phyloP scores from a whole-genome alignment of 1,140 invertebrate genomes.

The Lepeophtheirus salmonis region DNA sequence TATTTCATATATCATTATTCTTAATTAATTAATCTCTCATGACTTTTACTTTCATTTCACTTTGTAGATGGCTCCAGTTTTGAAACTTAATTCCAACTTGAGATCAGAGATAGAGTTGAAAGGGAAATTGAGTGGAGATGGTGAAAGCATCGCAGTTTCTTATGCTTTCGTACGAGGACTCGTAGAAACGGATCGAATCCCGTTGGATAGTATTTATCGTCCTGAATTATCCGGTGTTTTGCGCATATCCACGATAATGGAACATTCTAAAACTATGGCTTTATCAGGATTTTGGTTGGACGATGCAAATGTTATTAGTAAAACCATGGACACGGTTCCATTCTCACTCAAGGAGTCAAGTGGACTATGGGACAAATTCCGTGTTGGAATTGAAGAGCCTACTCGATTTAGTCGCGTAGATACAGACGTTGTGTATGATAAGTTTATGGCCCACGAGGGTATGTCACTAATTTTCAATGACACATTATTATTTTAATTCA shows the following conservation, averaged over 20 bases:
- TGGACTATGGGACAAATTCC: not conserved
- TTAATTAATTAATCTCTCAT: not conserved
- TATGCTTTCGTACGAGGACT: not conserved
- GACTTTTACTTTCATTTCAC: not conserved
- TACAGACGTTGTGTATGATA: not conserved
- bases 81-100: not conserved
- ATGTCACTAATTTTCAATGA: not conserved
- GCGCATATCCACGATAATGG: not conserved
- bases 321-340: not conserved
- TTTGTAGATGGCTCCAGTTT: not conserved
- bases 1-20: not conserved
- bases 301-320: not conserved
- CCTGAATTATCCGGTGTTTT: not conserved
- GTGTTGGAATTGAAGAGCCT: not conserved
- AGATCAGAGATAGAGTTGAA: not conserved
- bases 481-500: no score
- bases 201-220: not conserved
- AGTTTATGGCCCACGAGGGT: not conserved
- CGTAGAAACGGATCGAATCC: not conserved
- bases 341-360: not conserved
- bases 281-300: not conserved
- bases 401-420: not conserved
- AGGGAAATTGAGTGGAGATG: not conserved
- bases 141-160: not conserved
- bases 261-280: not conserved